A percentile compares a stretch with the other conserved stretches of the same genome.
Evolutionary conservation across 2,888 invertebrate genomes (phyloP).

Genomic region (Helobdella robusta): DNA sequence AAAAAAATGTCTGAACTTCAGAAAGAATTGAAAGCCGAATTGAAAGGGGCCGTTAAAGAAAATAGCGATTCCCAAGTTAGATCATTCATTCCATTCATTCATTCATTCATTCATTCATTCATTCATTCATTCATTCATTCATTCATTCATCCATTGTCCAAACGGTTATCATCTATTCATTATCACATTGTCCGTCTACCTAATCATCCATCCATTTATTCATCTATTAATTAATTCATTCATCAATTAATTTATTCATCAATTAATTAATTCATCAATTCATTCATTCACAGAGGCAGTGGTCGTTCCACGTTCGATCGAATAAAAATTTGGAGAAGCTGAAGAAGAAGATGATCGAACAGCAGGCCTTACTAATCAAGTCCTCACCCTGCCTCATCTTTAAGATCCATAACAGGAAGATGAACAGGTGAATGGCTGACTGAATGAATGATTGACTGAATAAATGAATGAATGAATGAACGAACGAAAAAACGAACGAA

Average conservation of each 20-base stretch:
- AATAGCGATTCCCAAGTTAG: neutral
- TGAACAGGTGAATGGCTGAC: constrained; percentile 46
- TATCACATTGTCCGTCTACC: no score
- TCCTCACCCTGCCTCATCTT: constrained; percentile 27
- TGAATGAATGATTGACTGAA: no score
- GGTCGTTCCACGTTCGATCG: constrained; percentile 26
- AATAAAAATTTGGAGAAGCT: constrained; percentile 48
- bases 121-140: neutral
- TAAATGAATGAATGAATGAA: no score
- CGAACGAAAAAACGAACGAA: no score
- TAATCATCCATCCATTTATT: no score
- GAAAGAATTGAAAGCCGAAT: constrained; percentile 30
- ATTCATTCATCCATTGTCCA: no score
- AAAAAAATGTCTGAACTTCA: constrained; percentile 28
- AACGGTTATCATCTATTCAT: no score
- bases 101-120: neutral
- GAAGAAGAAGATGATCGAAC: constrained; percentile 52
- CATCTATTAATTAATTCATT: no score
- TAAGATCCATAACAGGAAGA: constrained; percentile 27
- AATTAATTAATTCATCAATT: neutral
- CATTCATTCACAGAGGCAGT: constrained; percentile 25
- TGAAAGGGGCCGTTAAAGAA: constrained; percentile 8
- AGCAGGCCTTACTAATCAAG: constrained; percentile 25
- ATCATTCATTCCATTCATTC: neutral
- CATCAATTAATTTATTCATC: no score